These are phyloP conservation scores for Cantharis rufa DNA, from an alignment of 2,888 invertebrate genomes.

Conservation along the genomic window DNA sequence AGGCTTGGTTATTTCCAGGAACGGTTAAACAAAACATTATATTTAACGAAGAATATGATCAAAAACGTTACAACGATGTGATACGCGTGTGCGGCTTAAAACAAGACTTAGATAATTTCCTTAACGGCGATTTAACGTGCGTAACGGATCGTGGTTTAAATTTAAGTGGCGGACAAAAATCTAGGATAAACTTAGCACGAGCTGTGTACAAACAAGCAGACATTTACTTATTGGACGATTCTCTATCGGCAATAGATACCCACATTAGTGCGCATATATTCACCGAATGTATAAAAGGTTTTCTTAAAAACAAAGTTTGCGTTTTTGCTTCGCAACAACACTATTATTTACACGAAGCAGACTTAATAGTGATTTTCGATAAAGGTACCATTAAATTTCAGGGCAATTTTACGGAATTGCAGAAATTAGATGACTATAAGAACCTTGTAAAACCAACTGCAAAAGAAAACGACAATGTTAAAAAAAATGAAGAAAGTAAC, in stretches of 20 bases:
- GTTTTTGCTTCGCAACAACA: conserved; percentile 8
- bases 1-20: conserved; percentile 65
- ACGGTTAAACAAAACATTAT: conserved; percentile 69
- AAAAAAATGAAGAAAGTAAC: background rate
- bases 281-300: conserved; percentile 59
- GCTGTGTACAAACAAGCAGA: conserved; percentile 15
- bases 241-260: conserved; percentile 53
- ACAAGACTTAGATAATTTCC: conserved; percentile 57
- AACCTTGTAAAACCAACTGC: background rate
- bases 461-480: background rate
- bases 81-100: conserved; percentile 66
- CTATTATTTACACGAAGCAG: conserved; percentile 2
- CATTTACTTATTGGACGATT: conserved; percentile 15
- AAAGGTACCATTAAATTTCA: background rate
- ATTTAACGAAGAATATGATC: conserved; percentile 54
- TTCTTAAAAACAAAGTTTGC: conserved; percentile 18
- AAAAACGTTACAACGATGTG: conserved; percentile 62
- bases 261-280: conserved; percentile 74
- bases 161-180: conserved; percentile 81
- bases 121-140: conserved; percentile 73
- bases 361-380: background rate
- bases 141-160: conserved; percentile 81
- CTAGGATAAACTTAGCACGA: conserved; percentile 68
- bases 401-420: background rate
- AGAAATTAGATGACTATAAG: background rate